phyloP scores from a whole-genome alignment of 1,140 invertebrate genomes.

The Halesus radiatus region DNA sequence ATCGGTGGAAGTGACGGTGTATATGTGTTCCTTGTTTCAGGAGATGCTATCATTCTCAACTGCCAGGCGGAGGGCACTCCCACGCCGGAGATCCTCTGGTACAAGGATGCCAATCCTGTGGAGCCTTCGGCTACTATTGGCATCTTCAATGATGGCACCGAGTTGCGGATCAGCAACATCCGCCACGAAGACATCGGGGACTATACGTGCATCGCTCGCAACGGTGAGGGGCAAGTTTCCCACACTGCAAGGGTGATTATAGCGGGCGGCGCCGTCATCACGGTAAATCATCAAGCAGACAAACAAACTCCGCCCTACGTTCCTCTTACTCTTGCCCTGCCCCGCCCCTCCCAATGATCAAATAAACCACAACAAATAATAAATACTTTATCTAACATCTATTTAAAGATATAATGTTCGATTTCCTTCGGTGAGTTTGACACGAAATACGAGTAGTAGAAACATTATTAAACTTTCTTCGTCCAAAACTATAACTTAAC shows the following conservation, averaged over 20 bases:
- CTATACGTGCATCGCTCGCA: constrained; percentile 94
- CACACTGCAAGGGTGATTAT: constrained; percentile 95
- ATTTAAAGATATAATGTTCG: too few species aligned
- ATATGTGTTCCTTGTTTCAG: constrained; percentile 62
- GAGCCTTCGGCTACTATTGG: constrained; percentile 87
- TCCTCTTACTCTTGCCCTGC: neutral
- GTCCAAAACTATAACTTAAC: too few species aligned
- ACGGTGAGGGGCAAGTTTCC: constrained; percentile 94
- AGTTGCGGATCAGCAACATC: constrained; percentile 91
- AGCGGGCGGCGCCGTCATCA: constrained; percentile 88
- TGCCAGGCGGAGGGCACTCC: constrained; percentile 95
- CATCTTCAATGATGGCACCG: constrained; percentile 92
- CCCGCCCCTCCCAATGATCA: neutral
- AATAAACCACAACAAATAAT: too few species aligned
- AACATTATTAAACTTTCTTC: too few species aligned
- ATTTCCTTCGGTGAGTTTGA: too few species aligned
- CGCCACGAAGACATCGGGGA: constrained; percentile 94
- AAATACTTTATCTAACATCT: too few species aligned
- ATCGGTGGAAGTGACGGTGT: too few species aligned
- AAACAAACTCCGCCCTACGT: neutral
- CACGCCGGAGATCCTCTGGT: constrained; percentile 92
- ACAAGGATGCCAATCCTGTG: constrained; percentile 91
- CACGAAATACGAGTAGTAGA: too few species aligned
- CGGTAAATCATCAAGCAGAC: constrained; percentile 66
- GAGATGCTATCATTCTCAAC: constrained; percentile 94